Base-by-base conservation (phyloP, 1,140 invertebrate genomes). In the Elysia chlorotica region DNA sequence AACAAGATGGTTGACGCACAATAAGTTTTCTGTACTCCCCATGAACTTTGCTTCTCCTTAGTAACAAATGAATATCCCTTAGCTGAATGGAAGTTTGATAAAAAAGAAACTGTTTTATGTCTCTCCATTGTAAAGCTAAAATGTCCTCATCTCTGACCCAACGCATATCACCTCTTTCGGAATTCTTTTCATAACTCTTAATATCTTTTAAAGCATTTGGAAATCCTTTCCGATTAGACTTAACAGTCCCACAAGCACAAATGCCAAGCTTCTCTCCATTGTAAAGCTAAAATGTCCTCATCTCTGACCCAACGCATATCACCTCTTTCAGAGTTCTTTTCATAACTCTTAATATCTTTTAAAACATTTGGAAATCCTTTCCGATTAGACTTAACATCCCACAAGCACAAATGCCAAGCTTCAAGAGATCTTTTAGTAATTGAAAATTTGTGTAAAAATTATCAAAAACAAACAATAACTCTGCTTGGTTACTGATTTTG, bases 221-320 rank as follows among this genome's bases (percentile, higher is more conserved):
- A 68, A 68, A 68, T 28, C 66, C 66, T 54, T 54, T 68, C 36
- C 66, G 48, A 38, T 68, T 68, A 28, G 48, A 37, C 54, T 25
- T 53, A 10, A 68, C 36, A 0, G 66, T 68, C 5, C 66, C 66
- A n/a, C n/a, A n/a, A n/a, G n/a, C n/a, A n/a, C n/a, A n/a, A n/a
- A n/a, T n/a, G n/a, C n/a, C n/a, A n/a, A n/a, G n/a, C n/a, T n/a
- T 25, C 23, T 28, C 35, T 68, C 66, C 66, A 25, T 28, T 68
- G 66, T 53, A 68, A 53, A 68, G 38, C 28, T 28, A 68, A 53
- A 41, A 68, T 68, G 4, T 68, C 66, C 41, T 48, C 41, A 23
- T 53, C 66, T 28, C 66, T 56, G 2, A 31, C 28, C 66, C 66
- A 68, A 19, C 41, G 48, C 5, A 36, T 17, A 30, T 68, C 41